phyloP scores from a whole-genome alignment of 2,797 vertebrate species.

The Pipistrellus pygmaeus region DNA sequence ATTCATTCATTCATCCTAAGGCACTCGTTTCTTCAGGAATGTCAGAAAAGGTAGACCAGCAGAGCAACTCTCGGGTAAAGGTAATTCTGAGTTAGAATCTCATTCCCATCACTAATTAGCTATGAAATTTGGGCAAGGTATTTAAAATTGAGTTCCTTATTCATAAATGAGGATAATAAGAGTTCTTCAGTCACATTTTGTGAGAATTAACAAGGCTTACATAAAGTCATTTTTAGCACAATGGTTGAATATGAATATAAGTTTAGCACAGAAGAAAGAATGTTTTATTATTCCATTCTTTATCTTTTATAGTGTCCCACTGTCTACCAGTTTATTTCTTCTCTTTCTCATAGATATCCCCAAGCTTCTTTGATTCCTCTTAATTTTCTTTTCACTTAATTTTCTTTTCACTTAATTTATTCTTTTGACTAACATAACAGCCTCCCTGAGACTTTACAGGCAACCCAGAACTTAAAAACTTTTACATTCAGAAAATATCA shows the following conservation, averaged over 20 bases:
- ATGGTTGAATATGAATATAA: background rate
- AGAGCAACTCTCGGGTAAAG: background rate
- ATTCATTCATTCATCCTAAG: background rate
- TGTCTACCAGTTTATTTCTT: background rate
- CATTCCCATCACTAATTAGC: background rate
- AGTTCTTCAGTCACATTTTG: background rate
- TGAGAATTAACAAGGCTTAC: background rate
- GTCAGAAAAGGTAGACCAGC: background rate
- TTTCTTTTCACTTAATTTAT: background rate
- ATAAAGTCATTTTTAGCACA: background rate
- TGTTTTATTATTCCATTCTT: background rate
- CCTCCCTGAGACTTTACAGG: background rate
- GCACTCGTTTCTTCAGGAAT: background rate
- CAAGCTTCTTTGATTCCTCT: background rate
- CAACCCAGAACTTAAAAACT: background rate
- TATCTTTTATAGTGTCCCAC: background rate
- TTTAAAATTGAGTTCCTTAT: background rate
- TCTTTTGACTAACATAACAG: background rate
- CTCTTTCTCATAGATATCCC: background rate
- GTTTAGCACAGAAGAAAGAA: background rate
- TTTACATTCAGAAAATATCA: background rate
- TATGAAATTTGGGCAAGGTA: background rate
- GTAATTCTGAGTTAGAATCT: background rate
- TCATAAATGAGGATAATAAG: background rate
- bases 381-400: background rate